Evolutionary conservation across 2,113 vertebrate genomes (phyloP).

Genomic region (Dicaeum eximium): DNA sequence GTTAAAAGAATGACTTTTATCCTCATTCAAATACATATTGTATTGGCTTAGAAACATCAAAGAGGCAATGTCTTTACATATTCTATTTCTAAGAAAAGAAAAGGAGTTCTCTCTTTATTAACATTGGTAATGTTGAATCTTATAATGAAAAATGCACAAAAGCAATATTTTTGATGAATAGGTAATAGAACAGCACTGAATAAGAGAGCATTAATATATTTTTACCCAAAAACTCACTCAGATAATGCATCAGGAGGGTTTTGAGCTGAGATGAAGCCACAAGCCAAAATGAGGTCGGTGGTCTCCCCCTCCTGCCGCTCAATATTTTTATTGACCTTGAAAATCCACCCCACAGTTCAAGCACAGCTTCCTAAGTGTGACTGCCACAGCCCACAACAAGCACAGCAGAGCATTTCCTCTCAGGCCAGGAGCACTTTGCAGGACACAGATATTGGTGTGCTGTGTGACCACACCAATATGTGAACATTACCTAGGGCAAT

Average conservation of each 20-base stretch:
- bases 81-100: conserved; percentile 76
- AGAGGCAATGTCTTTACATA: conserved; percentile 75
- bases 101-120: conserved; percentile 77
- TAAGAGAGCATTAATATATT: conserved; percentile 51
- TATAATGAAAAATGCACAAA: conserved; percentile 85
- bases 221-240: conserved; percentile 17
- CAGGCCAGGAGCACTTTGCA: background rate
- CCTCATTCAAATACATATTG: conserved; percentile 78
- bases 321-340: conserved; percentile 4
- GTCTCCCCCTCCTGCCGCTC: background rate
- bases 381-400: background rate
- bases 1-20: conserved; percentile 74
- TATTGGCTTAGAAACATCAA: conserved; percentile 81
- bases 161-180: conserved; percentile 78
- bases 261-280: background rate
- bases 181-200: conserved; percentile 72
- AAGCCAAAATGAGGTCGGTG: background rate
- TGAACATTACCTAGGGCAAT: background rate
- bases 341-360: background rate
- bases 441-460: background rate
- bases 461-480: background rate
- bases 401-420: background rate
- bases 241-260: conserved; percentile 18
- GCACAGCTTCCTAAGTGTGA: background rate
- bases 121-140: conserved; percentile 79